Conservation (phyloP, 2,113 vertebrate genomes). For the Fregetta grallaria region DNA sequence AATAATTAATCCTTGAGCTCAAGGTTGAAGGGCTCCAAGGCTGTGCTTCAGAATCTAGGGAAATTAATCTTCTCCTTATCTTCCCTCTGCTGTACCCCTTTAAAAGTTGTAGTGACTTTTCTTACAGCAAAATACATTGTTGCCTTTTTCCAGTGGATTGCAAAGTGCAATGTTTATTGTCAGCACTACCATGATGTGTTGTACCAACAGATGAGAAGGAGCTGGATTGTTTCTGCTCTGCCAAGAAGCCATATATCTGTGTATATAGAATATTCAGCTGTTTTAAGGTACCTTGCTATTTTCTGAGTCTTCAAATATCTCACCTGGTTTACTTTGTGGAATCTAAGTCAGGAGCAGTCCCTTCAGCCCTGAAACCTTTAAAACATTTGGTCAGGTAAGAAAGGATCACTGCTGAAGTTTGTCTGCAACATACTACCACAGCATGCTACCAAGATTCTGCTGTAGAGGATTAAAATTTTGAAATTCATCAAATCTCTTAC, state of each 20-base stretch:
- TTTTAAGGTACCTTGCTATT: neutral
- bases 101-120: neutral
- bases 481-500: neutral
- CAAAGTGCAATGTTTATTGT: neutral
- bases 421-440: neutral
- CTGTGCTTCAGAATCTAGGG: neutral
- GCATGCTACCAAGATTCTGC: neutral
- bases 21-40: neutral
- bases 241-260: neutral
- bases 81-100: neutral
- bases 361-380: neutral
- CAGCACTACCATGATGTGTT: neutral
- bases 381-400: neutral
- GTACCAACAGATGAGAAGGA: neutral
- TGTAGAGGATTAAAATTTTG: neutral
- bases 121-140: neutral
- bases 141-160: neutral
- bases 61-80: neutral
- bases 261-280: neutral
- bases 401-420: neutral
- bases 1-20: neutral
- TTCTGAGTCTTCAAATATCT: neutral
- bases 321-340: neutral
- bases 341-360: neutral
- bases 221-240: neutral